These are phyloP conservation scores for Dryadula phaetusa DNA, from an alignment of 2,888 invertebrate genomes.

Conservation along the genomic window DNA sequence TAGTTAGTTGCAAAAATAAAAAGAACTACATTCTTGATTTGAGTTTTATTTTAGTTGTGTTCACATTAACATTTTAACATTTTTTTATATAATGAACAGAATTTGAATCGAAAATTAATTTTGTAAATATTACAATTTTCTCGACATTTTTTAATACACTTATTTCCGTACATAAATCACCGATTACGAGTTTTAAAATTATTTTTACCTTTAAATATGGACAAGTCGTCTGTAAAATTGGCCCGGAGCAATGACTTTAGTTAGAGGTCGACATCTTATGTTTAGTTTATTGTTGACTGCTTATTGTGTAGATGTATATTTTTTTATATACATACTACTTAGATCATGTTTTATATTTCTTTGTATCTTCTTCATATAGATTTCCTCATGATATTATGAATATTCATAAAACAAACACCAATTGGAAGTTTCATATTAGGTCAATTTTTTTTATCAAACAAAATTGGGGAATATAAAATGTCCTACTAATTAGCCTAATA, in stretches of 20 bases:
- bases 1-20: constrained; percentile 41
- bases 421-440: not conserved
- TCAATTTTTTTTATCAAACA: not conserved
- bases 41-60: constrained; percentile 27
- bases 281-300: constrained; percentile 6
- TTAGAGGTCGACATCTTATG: not conserved
- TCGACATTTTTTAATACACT: not conserved
- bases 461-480: not conserved
- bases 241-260: constrained; percentile 38
- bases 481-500: constrained; percentile 27
- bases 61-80: constrained; percentile 11
- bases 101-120: constrained; percentile 4
- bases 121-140: constrained; percentile 6
- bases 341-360: not conserved
- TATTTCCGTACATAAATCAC: constrained; percentile 42
- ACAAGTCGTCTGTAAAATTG: not conserved
- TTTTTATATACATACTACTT: not conserved
- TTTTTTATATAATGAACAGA: not conserved
- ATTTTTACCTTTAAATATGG: constrained; percentile 4
- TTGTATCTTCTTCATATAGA: not conserved
- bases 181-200: constrained; percentile 40
- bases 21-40: constrained; percentile 24
- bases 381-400: not conserved
- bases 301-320: not conserved
- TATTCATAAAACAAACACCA: not conserved